Evolutionary conservation across 2,888 invertebrate genomes (phyloP).

Genomic region (Neria commutata): DNA sequence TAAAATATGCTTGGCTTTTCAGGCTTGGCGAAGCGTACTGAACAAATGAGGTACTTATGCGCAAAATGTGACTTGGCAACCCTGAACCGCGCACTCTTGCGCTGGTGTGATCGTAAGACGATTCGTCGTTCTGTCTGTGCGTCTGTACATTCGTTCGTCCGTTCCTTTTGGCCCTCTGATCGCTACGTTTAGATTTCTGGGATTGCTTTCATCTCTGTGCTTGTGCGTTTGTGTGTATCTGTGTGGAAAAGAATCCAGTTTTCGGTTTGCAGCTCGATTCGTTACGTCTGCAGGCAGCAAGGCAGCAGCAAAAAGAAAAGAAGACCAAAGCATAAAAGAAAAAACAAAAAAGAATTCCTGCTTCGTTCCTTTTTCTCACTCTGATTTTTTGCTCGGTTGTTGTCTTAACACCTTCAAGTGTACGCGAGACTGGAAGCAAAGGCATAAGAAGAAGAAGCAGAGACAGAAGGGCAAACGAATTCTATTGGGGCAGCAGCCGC

Average conservation of each 20-base stretch:
- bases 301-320: not conserved
- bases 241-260: not conserved
- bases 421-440: slow-evolving; percentile 4
- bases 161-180: no score
- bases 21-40: no score
- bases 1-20: no score
- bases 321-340: not conserved
- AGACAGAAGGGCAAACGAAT: not conserved
- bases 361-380: not conserved
- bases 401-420: slow-evolving; percentile 30
- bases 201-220: no score
- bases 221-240: not conserved
- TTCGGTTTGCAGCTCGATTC: not conserved
- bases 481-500: not conserved
- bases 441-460: not conserved
- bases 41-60: no score
- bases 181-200: no score
- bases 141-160: no score
- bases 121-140: no score
- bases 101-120: no score
- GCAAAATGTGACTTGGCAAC: no score
- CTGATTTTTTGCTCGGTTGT: not conserved
- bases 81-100: no score
- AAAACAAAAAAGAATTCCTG: not conserved
- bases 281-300: not conserved